Percentiles rank a stretch among this genome's conserved stretches.
Conservation (phyloP, 2,113 vertebrate species). For the Crotalus horridus region DNA sequence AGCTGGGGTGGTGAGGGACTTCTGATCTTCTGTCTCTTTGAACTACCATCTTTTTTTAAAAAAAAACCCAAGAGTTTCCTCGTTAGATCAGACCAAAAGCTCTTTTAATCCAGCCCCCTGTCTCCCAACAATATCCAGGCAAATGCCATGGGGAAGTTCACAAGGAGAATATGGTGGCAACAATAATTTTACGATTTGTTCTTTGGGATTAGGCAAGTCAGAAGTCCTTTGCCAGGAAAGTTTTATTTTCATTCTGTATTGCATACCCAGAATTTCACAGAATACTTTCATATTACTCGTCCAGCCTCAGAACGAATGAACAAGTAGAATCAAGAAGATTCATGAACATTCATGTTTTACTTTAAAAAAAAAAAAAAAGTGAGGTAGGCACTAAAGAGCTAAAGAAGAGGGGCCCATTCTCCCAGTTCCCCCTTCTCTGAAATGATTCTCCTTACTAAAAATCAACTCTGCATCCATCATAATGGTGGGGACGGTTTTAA, state of each 20-base stretch:
- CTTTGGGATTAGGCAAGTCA: background rate
- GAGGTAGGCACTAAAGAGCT: background rate
- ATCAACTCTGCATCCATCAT: background rate
- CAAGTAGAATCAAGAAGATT: background rate
- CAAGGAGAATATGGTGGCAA: too few species aligned
- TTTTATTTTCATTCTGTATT: background rate
- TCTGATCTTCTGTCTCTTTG: background rate
- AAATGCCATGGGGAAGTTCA: background rate
- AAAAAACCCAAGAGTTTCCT: background rate
- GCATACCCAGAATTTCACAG: background rate
- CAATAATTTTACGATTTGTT: background rate
- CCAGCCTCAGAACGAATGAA: background rate
- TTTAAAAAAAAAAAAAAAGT: background rate
- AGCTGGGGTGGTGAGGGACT: background rate
- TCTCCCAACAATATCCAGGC: background rate
- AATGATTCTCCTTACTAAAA: background rate
- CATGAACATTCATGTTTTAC: background rate
- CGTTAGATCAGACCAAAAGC: background rate
- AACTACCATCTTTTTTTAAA: background rate
- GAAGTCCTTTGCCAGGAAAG: background rate
- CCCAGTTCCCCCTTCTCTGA: background rate
- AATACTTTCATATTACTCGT: background rate
- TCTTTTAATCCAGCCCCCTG: background rate
- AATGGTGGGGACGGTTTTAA: background rate
- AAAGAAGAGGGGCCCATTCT: background rate